Evolutionary conservation across 1,140 invertebrate species (phyloP).

Genomic region (Ceratitis capitata): DNA sequence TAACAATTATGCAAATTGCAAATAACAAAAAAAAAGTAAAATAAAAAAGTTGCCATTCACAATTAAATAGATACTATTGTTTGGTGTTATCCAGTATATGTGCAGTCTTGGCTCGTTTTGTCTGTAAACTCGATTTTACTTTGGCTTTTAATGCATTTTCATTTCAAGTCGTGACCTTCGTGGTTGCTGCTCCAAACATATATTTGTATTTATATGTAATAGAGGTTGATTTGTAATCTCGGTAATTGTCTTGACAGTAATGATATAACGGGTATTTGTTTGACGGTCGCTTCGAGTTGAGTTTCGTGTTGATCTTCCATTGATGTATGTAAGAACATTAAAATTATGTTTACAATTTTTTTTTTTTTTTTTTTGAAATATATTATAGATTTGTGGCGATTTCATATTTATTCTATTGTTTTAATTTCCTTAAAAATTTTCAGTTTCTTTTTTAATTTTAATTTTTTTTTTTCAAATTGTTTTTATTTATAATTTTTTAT

Average conservation of each 20-base stretch:
- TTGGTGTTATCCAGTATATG: neutral
- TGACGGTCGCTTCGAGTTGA: neutral
- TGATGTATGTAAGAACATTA: neutral
- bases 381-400: no score
- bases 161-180: neutral
- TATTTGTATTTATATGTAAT: neutral
- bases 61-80: no score
- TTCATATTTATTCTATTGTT: no score
- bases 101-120: neutral
- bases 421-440: no score
- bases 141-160: neutral
- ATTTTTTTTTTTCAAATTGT: no score
- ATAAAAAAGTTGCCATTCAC: neutral
- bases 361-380: no score
- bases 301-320: no score
- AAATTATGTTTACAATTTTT: no score
- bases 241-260: slow-evolving; percentile 1
- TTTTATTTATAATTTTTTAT: no score
- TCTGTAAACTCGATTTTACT: neutral
- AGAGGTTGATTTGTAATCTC: slow-evolving; percentile 14
- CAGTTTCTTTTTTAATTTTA: no score
- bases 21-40: no score
- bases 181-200: neutral
- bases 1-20: neutral
- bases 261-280: neutral